These are phyloP conservation scores for Saimiri boliviensis DNA, from an alignment of 2,113 vertebrate genomes.

Conservation along the genomic window DNA sequence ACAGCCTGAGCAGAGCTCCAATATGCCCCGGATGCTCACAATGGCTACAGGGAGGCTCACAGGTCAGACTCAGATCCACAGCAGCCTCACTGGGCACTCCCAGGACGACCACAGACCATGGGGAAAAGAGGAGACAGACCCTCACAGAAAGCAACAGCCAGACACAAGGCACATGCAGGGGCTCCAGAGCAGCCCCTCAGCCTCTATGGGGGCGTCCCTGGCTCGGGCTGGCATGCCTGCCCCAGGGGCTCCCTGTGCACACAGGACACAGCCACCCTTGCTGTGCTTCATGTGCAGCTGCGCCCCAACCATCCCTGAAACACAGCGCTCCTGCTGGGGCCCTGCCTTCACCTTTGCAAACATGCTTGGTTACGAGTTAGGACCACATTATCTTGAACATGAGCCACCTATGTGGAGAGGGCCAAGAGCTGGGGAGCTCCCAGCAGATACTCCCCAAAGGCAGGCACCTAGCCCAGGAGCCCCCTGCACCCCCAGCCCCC, in stretches of 20 bases:
- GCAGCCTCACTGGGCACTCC: background rate
- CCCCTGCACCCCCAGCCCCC: too few relatives aligned
- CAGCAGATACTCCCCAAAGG: background rate
- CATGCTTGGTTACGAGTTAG: background rate
- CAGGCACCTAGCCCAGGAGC: too few relatives aligned
- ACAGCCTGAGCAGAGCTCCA: background rate
- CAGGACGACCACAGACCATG: fast-evolving
- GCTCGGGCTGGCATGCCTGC: too few relatives aligned
- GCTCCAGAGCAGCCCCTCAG: background rate
- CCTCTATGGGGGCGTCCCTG: background rate
- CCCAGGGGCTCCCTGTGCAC: background rate
- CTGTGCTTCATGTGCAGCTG: background rate
- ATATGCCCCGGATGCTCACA: background rate
- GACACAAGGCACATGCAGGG: background rate
- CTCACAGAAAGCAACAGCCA: background rate
- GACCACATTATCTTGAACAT: background rate
- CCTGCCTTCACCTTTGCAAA: background rate
- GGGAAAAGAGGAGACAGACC: background rate
- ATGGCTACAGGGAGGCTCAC: background rate
- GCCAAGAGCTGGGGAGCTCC: background rate
- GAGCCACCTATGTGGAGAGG: background rate
- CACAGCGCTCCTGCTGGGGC: background rate
- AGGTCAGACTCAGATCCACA: too few relatives aligned
- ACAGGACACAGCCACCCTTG: fast-evolving
- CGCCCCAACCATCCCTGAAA: background rate